A percentile compares a stretch with the other conserved stretches of the same genome.
Conservation (phyloP, 37 sponge, comb jelly and placozoan genomes). For the Axinella damicornis region DNA sequence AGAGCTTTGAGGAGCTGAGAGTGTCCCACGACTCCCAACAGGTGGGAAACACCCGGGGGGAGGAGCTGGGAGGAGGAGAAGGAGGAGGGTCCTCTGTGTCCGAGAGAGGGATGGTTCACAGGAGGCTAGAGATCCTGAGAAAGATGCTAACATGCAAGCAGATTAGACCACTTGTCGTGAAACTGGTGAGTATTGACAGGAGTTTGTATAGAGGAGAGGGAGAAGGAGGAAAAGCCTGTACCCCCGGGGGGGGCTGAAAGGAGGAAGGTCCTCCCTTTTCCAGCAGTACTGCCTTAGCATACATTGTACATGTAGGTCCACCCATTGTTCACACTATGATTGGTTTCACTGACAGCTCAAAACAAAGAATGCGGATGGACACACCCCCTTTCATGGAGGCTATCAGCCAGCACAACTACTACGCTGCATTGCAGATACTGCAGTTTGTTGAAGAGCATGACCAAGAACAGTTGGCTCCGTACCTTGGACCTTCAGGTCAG, state of each 20-base stretch:
- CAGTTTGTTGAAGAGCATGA: conserved; percentile 39
- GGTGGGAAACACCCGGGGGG: background rate
- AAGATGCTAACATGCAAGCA: conserved; percentile 25
- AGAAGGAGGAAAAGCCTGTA: too few relatives aligned
- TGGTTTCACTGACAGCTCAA: conserved; percentile 42
- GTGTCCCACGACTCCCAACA: background rate
- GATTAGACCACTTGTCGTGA: conserved; percentile 17
- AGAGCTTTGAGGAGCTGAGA: conserved; percentile 67
- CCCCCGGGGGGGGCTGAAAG: too few relatives aligned
- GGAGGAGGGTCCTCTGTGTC: background rate
- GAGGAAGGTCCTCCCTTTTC: too few relatives aligned
- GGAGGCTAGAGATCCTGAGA: conserved; percentile 40
- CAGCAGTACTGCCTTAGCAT: too few relatives aligned
- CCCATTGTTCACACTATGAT: background rate
- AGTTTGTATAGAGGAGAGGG: background rate
- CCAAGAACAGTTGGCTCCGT: too few relatives aligned
- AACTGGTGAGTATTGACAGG: conserved; percentile 47
- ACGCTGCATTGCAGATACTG: conserved; percentile 68
- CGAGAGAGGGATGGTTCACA: background rate
- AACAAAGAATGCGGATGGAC: conserved; percentile 52
- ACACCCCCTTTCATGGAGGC: conserved; percentile 75
- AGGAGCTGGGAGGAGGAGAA: background rate
- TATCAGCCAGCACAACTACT: conserved; percentile 63
- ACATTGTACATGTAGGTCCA: background rate
- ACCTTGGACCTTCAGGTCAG: too few relatives aligned